Conservation (phyloP, 64 coral and sea anemone species). For the Stichodactyla helianthus region DNA sequence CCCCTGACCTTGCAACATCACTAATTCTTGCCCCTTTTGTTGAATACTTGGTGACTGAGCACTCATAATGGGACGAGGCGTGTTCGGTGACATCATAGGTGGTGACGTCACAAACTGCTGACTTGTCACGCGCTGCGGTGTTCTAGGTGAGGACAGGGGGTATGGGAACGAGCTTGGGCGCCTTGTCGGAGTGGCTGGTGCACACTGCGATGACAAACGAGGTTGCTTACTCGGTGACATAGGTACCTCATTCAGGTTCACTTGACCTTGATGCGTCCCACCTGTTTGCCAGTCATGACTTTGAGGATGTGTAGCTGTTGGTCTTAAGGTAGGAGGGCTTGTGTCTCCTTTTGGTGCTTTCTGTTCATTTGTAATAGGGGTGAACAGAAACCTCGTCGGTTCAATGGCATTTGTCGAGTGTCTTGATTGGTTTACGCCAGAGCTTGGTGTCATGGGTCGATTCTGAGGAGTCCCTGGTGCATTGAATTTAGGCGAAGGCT, state of each 20-base stretch:
- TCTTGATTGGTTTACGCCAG: constrained; percentile 51
- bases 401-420: constrained; percentile 83
- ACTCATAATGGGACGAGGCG: constrained; percentile 17
- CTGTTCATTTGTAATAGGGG: constrained; percentile 84
- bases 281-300: constrained; percentile 55
- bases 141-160: constrained; percentile 78
- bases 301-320: constrained; percentile 86
- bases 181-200: constrained; percentile 66
- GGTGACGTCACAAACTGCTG: constrained; percentile 79
- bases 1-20: constrained; percentile 32
- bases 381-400: constrained; percentile 85
- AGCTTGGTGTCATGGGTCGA: constrained; percentile 79
- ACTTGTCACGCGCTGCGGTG: constrained; percentile 68
- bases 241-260: constrained; percentile 57
- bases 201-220: constrained; percentile 57
- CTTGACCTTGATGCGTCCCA: constrained; percentile 24
- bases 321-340: constrained; percentile 91
- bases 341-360: constrained; percentile 49
- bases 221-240: constrained; percentile 95
- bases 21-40: constrained; percentile 42
- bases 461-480: constrained; percentile 79
- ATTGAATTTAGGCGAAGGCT: constrained; percentile 92
- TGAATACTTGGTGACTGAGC: constrained; percentile 43
- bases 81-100: constrained; percentile 72
- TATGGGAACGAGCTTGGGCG: constrained; percentile 84